Base-by-base conservation (phyloP, 2,113 vertebrate species). In the Formicarius rufipectus region DNA sequence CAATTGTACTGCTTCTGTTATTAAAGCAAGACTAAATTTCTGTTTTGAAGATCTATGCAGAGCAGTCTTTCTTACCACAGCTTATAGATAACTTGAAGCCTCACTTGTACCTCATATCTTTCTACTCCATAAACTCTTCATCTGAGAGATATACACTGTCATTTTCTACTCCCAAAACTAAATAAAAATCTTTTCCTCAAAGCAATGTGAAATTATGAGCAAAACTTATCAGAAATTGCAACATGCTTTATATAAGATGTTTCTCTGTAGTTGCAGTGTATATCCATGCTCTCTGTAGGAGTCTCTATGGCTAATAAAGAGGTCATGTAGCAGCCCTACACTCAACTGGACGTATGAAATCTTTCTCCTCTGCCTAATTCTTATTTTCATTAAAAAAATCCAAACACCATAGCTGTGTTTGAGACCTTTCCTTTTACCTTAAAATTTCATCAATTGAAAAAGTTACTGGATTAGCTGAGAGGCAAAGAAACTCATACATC, bases 351-450 rank as follows among this genome's bases (percentile, higher is more conserved):
- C 3, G 9, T 1, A 2, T 16, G 4, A 83, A 55, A 19, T 2
- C 25, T 79, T 92, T 62, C 23, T 72, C 8, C 10, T 84, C 37
- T 39, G 8, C 8, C 52, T 63, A 39, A 7, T 7, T 66, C 14
- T 45, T 63, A 40, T 50, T 71, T 79, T 87, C 30, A 50, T n/a
- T n/a, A 35, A 47, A 60, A 67, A 60, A 60, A 60, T n/a, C 9
- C 8, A 60, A 92, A 35, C 47, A 39, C 13, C 0, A 0, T 27
- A 71, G 42, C 8, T 55, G 74, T 74, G 3, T 58, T 83, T 67
- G 17, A 31, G 58, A 37, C 2, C 2, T 7, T 12, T 39, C 21
- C 8, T 4, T n/a, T 4, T 5, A 2, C 7, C 24, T 1, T 8
- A 64, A 21, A 52, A 16, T 4, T 27, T 66, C 0, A 52, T 58